Conservation (phyloP, 1,140 invertebrate genomes). For the Pomacea maculata region DNA sequence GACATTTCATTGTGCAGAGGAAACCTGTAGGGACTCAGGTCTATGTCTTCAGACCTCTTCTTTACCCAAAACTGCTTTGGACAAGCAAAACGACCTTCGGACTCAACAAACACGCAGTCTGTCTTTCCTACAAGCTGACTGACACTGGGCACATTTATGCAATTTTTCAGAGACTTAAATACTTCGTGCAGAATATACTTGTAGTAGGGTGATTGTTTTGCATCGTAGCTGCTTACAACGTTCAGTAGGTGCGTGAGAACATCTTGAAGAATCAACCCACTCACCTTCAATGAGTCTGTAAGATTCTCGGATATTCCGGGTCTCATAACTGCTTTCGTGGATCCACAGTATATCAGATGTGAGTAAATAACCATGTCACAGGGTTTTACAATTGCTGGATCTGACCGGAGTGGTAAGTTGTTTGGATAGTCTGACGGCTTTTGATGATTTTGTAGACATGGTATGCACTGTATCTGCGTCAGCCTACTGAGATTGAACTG, state of each 20-base stretch:
- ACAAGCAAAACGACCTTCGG: background rate
- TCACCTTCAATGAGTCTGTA: background rate
- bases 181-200: background rate
- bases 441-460: slow-evolving; percentile 14
- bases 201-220: background rate
- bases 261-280: background rate
- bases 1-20: slow-evolving; percentile 23
- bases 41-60: slow-evolving; percentile 6
- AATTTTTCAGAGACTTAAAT: background rate
- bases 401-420: slow-evolving; percentile 5
- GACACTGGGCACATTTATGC: background rate
- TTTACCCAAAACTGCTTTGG: slow-evolving; percentile 21
- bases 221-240: background rate
- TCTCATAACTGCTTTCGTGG: background rate
- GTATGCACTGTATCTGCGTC: slow-evolving; percentile 1
- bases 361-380: background rate
- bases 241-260: slow-evolving; percentile 8
- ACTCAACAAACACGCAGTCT: slow-evolving; percentile 8
- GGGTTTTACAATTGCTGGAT: slow-evolving; percentile 1
- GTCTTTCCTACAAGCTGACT: background rate
- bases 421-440: slow-evolving; percentile 10
- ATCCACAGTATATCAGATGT: background rate
- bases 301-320: background rate
- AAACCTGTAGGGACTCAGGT: slow-evolving; percentile 33
- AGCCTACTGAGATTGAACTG: slow-evolving; percentile 3